A percentile compares a stretch with the other conserved stretches of the same genome.
Evolutionary conservation across 2,888 invertebrate genomes (phyloP).

Genomic region (Drosophila atripex): DNA sequence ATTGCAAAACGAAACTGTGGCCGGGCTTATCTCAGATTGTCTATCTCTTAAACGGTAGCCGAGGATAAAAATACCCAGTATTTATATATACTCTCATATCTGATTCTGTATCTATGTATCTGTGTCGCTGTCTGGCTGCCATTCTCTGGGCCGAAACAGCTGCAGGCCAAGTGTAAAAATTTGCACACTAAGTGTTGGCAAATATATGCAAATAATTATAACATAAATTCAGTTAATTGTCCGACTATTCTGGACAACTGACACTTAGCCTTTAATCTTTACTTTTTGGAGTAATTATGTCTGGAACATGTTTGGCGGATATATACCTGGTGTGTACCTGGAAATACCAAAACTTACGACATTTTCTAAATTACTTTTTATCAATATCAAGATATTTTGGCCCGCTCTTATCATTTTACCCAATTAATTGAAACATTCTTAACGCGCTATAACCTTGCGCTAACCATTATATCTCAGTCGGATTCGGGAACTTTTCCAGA

Average conservation of each 20-base stretch:
- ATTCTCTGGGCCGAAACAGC: conserved; percentile 29
- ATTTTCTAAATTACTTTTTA: not conserved
- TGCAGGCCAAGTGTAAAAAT: conserved; percentile 48
- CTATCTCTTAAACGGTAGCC: conserved; percentile 56
- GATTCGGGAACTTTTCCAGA: not conserved
- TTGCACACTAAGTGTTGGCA: conserved; percentile 40
- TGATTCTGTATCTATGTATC: conserved; percentile 21
- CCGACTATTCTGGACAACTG: conserved; percentile 16
- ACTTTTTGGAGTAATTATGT: no score
- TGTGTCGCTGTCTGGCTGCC: not conserved
- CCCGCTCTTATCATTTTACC: not conserved
- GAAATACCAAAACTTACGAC: not conserved
- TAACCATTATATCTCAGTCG: not conserved
- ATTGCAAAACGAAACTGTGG: conserved; percentile 58
- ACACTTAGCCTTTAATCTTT: not conserved
- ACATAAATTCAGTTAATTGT: conserved; percentile 58
- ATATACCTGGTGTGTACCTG: no score
- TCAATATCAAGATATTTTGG: not conserved
- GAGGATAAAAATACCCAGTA: conserved; percentile 20
- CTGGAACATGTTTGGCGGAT: no score
- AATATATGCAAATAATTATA: conserved; percentile 61
- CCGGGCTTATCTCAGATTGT: conserved; percentile 51
- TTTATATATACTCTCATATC: conserved; percentile 18
- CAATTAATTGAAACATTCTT: not conserved
- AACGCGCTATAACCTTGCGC: no score